Conservation (phyloP, 2,113 vertebrate species). For the Odobenus rosmarus region DNA sequence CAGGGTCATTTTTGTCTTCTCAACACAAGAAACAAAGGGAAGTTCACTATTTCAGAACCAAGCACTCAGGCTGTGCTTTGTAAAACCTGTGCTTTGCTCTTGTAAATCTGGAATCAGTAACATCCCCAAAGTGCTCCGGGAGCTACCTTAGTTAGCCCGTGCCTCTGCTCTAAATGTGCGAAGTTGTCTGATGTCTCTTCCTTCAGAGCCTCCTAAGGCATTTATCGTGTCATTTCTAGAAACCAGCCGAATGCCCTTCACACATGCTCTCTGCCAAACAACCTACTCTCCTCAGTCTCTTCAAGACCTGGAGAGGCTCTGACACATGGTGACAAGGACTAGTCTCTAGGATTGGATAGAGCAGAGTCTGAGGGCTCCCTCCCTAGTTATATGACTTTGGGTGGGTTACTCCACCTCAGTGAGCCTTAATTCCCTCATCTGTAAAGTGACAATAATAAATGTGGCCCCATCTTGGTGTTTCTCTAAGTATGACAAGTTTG, state of each 20-base stretch:
- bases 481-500: conserved; percentile 4
- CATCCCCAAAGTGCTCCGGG: neutral
- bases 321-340: neutral
- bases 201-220: neutral
- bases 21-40: neutral
- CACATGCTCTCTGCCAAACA: neutral
- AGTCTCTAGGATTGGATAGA: neutral
- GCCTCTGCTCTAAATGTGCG: neutral
- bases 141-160: neutral
- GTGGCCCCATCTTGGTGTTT: neutral
- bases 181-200: neutral
- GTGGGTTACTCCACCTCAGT: neutral
- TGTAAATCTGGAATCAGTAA: neutral
- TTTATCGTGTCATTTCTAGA: neutral
- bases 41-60: neutral
- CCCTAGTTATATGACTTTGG: neutral
- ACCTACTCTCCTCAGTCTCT: neutral
- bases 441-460: neutral
- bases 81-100: neutral
- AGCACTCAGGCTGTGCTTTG: neutral
- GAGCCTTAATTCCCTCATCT: neutral
- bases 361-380: neutral
- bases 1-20: neutral
- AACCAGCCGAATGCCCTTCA: neutral
- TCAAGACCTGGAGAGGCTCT: neutral